phyloP scores from a whole-genome alignment of 2,113 vertebrate genomes.

The Oceanites oceanicus region DNA sequence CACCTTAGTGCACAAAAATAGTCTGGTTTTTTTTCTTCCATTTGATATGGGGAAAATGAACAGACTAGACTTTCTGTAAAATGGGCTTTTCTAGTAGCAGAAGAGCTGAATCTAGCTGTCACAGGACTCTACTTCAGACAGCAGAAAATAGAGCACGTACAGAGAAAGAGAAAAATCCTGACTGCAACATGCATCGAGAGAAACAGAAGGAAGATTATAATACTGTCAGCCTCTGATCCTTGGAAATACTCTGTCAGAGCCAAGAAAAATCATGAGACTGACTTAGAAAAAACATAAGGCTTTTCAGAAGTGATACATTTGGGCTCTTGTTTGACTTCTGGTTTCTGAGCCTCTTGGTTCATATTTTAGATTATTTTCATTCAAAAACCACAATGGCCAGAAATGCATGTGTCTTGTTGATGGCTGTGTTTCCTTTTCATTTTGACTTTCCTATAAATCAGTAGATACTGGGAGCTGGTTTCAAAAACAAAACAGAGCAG shows the following conservation, averaged over 20 bases:
- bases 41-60: neutral
- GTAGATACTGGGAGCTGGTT: neutral
- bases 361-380: neutral
- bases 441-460: neutral
- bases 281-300: neutral
- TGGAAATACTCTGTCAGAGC: neutral
- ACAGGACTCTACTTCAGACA: neutral
- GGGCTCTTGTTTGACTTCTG: neutral
- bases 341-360: neutral
- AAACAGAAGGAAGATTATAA: neutral
- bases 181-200: neutral
- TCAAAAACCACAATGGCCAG: neutral
- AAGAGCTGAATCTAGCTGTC: neutral
- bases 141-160: neutral
- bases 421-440: neutral
- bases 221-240: neutral
- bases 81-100: neutral
- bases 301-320: neutral
- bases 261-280: neutral
- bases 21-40: accelerated
- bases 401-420: neutral
- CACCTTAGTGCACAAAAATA: accelerated
- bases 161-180: neutral
- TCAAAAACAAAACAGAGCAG: neutral
- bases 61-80: neutral